phyloP scores from a whole-genome alignment of 2,113 vertebrate species.

The Vidua chalybeata region DNA sequence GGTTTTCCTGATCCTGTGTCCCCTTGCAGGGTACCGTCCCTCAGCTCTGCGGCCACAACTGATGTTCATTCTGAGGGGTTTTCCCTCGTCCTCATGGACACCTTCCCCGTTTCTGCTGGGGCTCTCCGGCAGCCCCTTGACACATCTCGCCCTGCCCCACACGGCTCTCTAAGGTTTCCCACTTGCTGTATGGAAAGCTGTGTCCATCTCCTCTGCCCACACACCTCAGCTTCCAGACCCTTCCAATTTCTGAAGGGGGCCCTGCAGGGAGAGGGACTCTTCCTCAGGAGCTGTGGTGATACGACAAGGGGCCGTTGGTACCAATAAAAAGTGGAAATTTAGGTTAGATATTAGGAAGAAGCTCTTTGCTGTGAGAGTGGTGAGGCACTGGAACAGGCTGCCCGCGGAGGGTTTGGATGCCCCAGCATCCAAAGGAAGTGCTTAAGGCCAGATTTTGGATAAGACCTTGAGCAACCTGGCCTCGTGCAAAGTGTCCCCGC shows the following conservation, averaged over 20 bases:
- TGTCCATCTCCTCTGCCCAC: neutral
- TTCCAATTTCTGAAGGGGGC: neutral
- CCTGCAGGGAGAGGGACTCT: neutral
- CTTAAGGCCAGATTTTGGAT: neutral
- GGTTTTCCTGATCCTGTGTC: neutral
- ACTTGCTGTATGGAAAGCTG: neutral
- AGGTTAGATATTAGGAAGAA: neutral
- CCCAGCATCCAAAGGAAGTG: too few species aligned
- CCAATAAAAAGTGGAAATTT: neutral
- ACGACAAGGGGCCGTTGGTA: neutral
- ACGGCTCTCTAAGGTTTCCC: neutral
- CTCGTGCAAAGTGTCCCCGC: neutral
- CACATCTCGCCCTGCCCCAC: accelerated
- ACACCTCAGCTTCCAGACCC: neutral
- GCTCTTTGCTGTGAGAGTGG: neutral
- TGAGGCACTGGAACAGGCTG: neutral
- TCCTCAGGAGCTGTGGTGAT: neutral
- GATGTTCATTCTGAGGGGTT: neutral
- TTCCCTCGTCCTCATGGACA: neutral
- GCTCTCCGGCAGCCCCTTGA: neutral
- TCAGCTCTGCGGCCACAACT: neutral
- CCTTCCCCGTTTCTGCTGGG: neutral
- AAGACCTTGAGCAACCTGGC: neutral
- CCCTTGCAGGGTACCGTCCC: neutral
- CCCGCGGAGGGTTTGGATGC: accelerated